Percentiles rank a stretch among this genome's conserved stretches.
Evolutionary conservation across 2,113 vertebrate genomes (phyloP).

Genomic region (Micronycteris hirsuta): DNA sequence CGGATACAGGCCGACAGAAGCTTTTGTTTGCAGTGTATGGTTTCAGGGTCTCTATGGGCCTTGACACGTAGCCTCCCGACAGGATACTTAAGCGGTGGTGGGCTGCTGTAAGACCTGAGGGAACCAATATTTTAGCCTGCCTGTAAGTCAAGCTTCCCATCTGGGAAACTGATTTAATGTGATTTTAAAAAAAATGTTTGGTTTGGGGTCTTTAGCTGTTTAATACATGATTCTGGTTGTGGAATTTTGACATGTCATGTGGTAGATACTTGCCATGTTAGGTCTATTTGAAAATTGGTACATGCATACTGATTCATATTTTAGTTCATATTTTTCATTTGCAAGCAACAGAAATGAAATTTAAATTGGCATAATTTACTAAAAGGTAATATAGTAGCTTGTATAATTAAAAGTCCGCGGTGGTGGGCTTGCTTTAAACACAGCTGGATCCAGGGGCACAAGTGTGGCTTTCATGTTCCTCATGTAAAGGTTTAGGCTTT

Average conservation of each 20-base stretch:
- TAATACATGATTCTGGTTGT: constrained; percentile 3
- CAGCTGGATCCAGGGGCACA: not conserved
- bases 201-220: not conserved
- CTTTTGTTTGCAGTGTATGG: not conserved
- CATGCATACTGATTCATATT: not conserved
- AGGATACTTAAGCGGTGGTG: not conserved
- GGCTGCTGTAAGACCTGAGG: not conserved
- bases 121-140: not conserved
- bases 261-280: not conserved
- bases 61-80: not conserved
- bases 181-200: not conserved
- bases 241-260: not conserved
- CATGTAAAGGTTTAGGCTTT: constrained; percentile 26
- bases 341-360: constrained; percentile 7
- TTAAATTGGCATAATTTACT: constrained; percentile 23
- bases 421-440: not conserved
- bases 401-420: not conserved
- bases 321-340: constrained; percentile 31
- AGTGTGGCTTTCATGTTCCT: not conserved
- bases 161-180: not conserved
- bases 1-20: not conserved
- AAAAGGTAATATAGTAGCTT: not conserved
- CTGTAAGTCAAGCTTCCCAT: not conserved
- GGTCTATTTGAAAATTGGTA: not conserved
- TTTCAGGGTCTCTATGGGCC: not conserved